These are phyloP conservation scores for Ceyx erithaca DNA, from an alignment of 2,797 vertebrate genomes.

Conservation along the genomic window DNA sequence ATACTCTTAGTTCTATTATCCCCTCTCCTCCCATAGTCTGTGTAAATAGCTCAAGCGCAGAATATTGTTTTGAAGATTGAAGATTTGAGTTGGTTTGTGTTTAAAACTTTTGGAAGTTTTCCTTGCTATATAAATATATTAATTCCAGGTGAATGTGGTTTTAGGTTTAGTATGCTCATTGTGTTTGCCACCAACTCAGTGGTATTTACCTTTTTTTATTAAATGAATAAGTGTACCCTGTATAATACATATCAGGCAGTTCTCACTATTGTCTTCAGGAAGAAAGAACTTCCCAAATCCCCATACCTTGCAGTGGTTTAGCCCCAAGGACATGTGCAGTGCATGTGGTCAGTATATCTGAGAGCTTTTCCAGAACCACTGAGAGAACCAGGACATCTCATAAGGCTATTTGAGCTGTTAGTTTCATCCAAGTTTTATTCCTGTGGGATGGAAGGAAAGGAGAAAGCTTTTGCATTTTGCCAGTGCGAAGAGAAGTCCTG, in stretches of 20 bases:
- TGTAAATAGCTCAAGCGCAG: neutral
- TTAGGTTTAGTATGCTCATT: neutral
- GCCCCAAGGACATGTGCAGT: neutral
- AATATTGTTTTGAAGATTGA: neutral
- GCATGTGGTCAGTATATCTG: neutral
- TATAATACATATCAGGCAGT: neutral
- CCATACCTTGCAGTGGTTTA: neutral
- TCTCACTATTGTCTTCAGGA: neutral
- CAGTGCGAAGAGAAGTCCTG: neutral
- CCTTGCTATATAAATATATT: neutral
- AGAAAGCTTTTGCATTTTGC: neutral
- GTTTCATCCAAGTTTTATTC: neutral
- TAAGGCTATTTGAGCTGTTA: neutral
- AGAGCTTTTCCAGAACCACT: neutral
- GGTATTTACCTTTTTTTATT: neutral
- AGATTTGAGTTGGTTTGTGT: neutral
- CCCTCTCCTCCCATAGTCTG: accelerated
- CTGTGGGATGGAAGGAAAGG: neutral
- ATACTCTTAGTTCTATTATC: neutral
- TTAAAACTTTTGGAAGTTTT: neutral
- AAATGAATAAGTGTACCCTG: neutral
- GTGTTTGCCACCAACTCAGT: neutral
- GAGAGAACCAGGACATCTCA: neutral
- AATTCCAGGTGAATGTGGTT: neutral
- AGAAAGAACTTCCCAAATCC: neutral